Base-by-base conservation (phyloP, 2,888 invertebrate species). In the Pinctada fucata region DNA sequence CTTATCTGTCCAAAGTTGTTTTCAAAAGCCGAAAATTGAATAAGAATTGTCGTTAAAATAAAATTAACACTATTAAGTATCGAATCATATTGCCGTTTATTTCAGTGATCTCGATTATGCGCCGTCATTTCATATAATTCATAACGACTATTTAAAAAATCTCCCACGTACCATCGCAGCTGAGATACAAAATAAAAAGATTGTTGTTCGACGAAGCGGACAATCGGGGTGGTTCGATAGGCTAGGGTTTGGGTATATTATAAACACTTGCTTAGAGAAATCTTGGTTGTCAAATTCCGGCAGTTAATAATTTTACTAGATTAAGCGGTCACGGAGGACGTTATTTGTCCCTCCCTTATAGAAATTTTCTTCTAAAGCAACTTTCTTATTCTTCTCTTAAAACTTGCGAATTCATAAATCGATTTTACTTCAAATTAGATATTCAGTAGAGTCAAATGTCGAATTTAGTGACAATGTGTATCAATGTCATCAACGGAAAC, bases 361-460 rank as follows among this genome's bases (percentile, higher is more conserved):
- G 58, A 58, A 58, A 58, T 58, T 13, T 58, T 58, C 6, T 58
- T 6, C 58, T 58, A 10, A 58, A 58, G 58, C 58, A 10, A 13
- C 58, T 10, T 58, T 58, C 58, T 58, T 58, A 58, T 58, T 58
- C 58, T 74, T 74, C 49, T 74, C 64, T 51, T 74, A 6, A 65
- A 66, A 74, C 71, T 76, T 76, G 76, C 48, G 50, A 72, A 72
- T 65, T 76, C 70, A 76, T 71, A 65, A 76, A 76, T 76, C 76
- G 76, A 76, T 76, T 47, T 72, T 31, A 64, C 76, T 52, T 72
- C 65, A 64, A 71, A 76, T 76, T 72, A 68, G 68, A 68, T 47
- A 3, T 47, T 68, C 45, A 68, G 31, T 48, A 10, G 68, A 45
- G 68, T 68, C 68, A 68, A 68, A 68, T 68, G 48, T 68, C 68